Conservation (phyloP, 2,113 vertebrate species). For the Heteronetta atricapilla region DNA sequence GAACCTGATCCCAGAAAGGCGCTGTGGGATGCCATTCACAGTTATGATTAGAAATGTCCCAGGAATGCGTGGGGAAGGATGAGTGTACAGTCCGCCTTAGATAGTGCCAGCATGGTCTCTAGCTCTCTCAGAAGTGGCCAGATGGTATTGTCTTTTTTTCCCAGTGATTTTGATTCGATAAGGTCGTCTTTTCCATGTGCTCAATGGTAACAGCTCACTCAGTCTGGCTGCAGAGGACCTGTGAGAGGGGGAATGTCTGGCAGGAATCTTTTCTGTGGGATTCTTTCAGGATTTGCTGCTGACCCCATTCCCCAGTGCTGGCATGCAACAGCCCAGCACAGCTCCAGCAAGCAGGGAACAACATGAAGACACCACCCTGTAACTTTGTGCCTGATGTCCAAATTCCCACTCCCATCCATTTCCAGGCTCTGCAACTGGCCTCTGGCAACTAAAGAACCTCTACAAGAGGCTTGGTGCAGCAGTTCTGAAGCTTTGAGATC, state of each 20-base stretch:
- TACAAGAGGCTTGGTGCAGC: neutral
- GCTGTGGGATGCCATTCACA: constrained; percentile 50
- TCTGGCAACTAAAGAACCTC: neutral
- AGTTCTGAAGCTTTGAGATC: neutral
- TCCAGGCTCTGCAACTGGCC: neutral
- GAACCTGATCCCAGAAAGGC: constrained; percentile 57
- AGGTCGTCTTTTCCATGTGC: neutral
- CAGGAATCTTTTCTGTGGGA: neutral
- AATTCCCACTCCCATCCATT: neutral
- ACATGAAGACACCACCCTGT: neutral
- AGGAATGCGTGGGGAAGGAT: constrained; percentile 51
- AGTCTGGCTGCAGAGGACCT: neutral
- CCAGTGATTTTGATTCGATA: constrained; percentile 49
- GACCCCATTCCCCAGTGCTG: neutral
- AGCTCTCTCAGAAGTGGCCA: neutral
- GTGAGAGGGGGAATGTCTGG: neutral
- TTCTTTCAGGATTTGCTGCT: neutral
- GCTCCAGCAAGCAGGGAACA: neutral
- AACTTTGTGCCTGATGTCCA: neutral
- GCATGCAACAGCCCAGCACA: neutral
- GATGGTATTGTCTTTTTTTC: constrained; percentile 50
- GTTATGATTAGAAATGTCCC: constrained; percentile 68
- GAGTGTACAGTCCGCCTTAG: neutral
- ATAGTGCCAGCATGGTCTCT: neutral
- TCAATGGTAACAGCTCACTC: neutral